Conservation (phyloP, 2,888 invertebrate genomes). For the Drymonia ruficornis region DNA sequence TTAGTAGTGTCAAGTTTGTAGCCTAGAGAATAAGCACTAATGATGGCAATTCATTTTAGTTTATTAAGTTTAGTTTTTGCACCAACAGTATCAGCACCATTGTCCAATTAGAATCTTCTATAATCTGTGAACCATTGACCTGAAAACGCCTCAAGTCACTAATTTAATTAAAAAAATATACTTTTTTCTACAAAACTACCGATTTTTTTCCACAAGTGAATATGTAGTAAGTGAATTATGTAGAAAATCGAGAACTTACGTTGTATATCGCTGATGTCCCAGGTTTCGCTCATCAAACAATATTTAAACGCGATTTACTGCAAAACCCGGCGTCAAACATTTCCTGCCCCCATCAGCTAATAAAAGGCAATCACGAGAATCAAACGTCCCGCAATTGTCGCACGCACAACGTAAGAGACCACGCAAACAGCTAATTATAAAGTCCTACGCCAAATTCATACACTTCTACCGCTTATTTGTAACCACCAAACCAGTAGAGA, state of each 20-base stretch:
- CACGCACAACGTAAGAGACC: conserved; percentile 33
- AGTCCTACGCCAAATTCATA: conserved; percentile 34
- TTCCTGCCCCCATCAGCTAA: conserved; percentile 18
- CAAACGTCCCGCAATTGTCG: conserved; percentile 39
- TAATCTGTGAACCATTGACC: conserved; percentile 22
- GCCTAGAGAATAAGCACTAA: too few species aligned
- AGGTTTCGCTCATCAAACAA: conserved; percentile 33
- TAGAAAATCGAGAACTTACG: conserved; percentile 27
- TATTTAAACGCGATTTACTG: conserved; percentile 17
- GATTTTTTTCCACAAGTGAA: too few species aligned
- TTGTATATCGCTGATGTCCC: conserved; percentile 21
- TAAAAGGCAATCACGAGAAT: conserved; percentile 27
- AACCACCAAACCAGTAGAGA: conserved; percentile 28
- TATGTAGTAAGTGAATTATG: not conserved
- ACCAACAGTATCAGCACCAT: not conserved
- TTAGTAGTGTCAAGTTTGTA: too few species aligned
- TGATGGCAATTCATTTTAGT: too few species aligned
- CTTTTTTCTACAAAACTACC: not conserved
- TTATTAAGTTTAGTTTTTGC: too few species aligned
- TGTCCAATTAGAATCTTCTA: conserved; percentile 31
- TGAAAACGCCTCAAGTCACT: conserved; percentile 13
- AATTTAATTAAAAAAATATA: conserved; percentile 37
- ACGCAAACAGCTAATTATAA: conserved; percentile 43
- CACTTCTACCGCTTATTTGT: conserved; percentile 26
- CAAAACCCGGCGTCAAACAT: conserved; percentile 21